phyloP scores from a whole-genome alignment of 2,797 vertebrate species.

The Cetoscarus ocellatus region DNA sequence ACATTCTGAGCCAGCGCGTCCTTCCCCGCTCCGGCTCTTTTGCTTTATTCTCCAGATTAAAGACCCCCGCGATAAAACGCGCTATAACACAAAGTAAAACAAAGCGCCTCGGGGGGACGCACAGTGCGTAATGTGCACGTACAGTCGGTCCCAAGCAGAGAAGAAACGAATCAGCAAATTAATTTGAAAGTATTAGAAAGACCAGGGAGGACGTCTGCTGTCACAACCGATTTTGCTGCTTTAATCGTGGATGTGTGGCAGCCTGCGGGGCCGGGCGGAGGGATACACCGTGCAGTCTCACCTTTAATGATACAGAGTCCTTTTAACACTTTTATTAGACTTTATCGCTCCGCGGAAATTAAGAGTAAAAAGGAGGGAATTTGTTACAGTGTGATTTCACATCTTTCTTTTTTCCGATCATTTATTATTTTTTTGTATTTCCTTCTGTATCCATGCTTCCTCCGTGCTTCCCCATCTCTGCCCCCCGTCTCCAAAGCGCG shows the following conservation, averaged over 20 bases:
- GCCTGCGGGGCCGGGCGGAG: constrained; percentile 61
- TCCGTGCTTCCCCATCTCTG: constrained; percentile 39
- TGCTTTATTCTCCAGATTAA: constrained; percentile 66
- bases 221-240: constrained; percentile 81
- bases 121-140: constrained; percentile 55
- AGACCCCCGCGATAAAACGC: constrained; percentile 54
- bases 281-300: constrained; percentile 12
- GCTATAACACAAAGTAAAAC: constrained; percentile 64
- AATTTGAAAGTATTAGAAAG: constrained; percentile 75
- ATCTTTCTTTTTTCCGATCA: background rate
- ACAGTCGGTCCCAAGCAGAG: constrained; percentile 73
- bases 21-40: constrained; percentile 37
- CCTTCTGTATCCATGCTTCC: background rate
- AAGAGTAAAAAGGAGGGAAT: background rate
- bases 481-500: constrained; percentile 30
- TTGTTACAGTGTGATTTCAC: background rate
- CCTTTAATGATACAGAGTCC: constrained; percentile 8
- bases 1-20: constrained; percentile 19
- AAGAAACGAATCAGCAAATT: constrained; percentile 78
- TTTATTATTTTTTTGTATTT: background rate
- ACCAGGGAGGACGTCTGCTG: constrained; percentile 82
- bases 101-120: constrained; percentile 69
- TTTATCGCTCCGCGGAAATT: too few relatives aligned
- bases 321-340: background rate
- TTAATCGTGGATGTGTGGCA: constrained; percentile 67